Evolutionary conservation across 2,113 vertebrate species (phyloP), one percentile per base, ranked within the genome.

Genomic region (Dipodomys merriami): DNA sequence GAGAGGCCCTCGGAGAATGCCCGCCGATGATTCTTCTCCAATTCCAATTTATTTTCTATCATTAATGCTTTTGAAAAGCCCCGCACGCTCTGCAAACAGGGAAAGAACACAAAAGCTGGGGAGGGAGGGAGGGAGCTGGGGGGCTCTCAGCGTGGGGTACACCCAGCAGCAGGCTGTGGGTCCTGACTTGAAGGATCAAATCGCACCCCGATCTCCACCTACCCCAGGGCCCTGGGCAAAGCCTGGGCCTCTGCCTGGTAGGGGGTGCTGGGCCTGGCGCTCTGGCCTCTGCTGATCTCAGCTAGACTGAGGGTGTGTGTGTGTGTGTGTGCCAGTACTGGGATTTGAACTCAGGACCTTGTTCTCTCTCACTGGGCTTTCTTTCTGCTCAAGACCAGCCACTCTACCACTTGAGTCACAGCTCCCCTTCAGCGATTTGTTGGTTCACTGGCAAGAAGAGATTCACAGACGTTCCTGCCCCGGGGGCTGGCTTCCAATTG

Each of bases 1-100:
- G 96, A 91, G 93, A 91, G 9, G 97, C 96, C 97, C 96, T 97
- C 90, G n/a, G 96, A 98, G 98, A 97, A 97, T 25, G 93, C 94
- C 96, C 82, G 0, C 95, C 71, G 91, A 98, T 98, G 96, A 98
- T 97, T 98, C 97, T 96, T 96, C 97, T 97, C 93, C 8, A 46
- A 95, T 96, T 97, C 96, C 97, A 97, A 98, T 98, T 98, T 97
- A 98, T 97, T 98, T 96, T 97, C 97, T 97, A 97, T 98, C 98
- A 98, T 98, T 98, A 98, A 98, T 81, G 96, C 93, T 97, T 98
- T 94, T 96, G 97, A 97, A 98, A 97, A 97, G 91, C 95, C 88
- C 86, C 94, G 93, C 97, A 97, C 0, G 7, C 96, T 95, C 96
- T 80, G 86, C 91, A 88, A 96, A 96, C 82, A 79, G 93, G 95